These are phyloP conservation scores for Heterodera filipjevi DNA, from an alignment of 2,888 invertebrate genomes.

Conservation along the genomic window DNA sequence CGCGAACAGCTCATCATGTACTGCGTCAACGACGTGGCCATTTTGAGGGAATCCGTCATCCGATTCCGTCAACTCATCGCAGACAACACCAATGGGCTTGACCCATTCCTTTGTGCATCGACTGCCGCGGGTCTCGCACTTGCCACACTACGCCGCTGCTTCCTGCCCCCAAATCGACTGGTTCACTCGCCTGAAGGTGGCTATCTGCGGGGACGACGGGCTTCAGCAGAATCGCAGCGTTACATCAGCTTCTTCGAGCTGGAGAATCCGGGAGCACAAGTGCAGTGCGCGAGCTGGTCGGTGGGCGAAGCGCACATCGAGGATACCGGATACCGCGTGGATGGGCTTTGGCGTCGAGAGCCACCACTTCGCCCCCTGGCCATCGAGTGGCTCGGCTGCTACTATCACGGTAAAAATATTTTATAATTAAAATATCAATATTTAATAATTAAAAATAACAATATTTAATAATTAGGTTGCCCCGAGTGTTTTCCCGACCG, in stretches of 20 bases:
- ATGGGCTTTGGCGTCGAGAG: not conserved
- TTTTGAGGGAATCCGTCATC: conserved; percentile 19
- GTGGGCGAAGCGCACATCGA: conserved; percentile 21
- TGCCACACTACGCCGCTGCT: conserved; percentile 5
- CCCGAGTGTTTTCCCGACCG: not conserved
- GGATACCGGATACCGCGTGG: conserved; percentile 22
- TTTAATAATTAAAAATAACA: no score
- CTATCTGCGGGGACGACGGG: conserved; percentile 6
- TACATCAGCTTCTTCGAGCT: conserved; percentile 26
- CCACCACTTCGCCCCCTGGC: not conserved
- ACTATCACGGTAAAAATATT: not conserved
- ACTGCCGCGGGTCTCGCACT: conserved; percentile 23
- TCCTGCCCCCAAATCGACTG: not conserved
- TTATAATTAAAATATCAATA: not conserved
- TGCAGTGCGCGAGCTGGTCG: conserved; percentile 18
- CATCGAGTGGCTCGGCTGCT: conserved; percentile 19
- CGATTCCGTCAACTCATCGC: conserved; percentile 1
- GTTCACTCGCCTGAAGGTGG: conserved; percentile 24
- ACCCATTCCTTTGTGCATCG: conserved; percentile 19
- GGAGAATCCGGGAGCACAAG: not conserved
- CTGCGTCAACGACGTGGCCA: conserved; percentile 27
- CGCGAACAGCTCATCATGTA: conserved; percentile 24
- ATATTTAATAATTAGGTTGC: not conserved
- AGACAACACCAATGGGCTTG: not conserved
- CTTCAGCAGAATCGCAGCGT: conserved; percentile 24